Conservation (phyloP, 2,797 vertebrate species). For the Amblyraja radiata region DNA sequence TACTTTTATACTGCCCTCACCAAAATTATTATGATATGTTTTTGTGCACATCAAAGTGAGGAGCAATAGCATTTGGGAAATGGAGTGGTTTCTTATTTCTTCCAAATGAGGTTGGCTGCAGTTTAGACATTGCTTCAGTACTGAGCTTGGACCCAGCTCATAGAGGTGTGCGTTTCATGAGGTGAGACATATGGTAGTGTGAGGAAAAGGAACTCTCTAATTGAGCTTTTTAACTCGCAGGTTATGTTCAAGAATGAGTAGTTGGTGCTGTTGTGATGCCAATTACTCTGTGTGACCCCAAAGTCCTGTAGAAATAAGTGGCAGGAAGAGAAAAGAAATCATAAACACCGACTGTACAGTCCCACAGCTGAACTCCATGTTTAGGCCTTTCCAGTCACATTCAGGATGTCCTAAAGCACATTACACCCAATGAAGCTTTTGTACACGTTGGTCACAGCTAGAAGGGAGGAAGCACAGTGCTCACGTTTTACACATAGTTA, state of each 20-base stretch:
- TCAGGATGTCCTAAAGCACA: too few species aligned
- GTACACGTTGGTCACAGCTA: too few species aligned
- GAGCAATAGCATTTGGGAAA: not conserved
- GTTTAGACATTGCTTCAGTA: not conserved
- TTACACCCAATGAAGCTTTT: too few species aligned
- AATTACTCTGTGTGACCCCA: not conserved
- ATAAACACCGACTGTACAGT: not conserved
- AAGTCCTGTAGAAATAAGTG: not conserved
- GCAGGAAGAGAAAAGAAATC: not conserved
- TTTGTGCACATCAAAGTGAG: constrained; percentile 20
- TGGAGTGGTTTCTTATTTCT: not conserved
- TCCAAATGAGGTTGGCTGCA: not conserved
- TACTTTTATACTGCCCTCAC: not conserved
- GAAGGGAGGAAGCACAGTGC: too few species aligned
- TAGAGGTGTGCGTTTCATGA: too few species aligned
- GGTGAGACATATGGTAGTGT: too few species aligned
- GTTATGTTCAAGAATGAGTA: not conserved
- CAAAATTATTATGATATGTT: not conserved
- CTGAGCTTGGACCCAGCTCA: not conserved
- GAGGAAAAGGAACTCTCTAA: not conserved
- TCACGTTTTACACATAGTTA: too few species aligned
- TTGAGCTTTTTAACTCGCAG: not conserved
- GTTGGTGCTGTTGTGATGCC: not conserved
- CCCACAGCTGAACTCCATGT: not conserved
- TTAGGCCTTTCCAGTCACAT: too few species aligned